Conservation (phyloP, 2,888 invertebrate genomes). For the Drosophila meridionalis region DNA sequence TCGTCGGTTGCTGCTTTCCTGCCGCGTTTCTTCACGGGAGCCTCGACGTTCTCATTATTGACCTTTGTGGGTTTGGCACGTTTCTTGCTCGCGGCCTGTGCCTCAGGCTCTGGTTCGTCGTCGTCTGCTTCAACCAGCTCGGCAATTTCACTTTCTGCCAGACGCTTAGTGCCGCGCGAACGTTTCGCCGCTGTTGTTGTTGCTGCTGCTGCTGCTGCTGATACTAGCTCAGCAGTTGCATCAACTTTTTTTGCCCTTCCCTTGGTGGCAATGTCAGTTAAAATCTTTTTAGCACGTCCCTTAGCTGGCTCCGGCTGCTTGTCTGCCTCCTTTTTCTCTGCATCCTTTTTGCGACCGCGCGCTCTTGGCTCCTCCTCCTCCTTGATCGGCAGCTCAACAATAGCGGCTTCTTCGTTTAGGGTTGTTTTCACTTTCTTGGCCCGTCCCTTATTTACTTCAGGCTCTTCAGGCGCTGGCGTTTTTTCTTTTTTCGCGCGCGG, state of each 20-base stretch:
- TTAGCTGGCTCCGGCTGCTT: slow-evolving; percentile 9
- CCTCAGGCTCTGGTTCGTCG: slow-evolving; percentile 17
- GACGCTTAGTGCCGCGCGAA: slow-evolving; percentile 52
- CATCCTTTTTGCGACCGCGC: slow-evolving; percentile 46
- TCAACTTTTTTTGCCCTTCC: slow-evolving; percentile 28
- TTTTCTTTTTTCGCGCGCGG: slow-evolving; percentile 45
- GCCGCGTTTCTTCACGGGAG: slow-evolving; percentile 42
- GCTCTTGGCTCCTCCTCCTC: slow-evolving; percentile 26
- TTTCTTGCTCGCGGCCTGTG: slow-evolving; percentile 29
- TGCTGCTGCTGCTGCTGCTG: neutral
- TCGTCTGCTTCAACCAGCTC: slow-evolving; percentile 41
- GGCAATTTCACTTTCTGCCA: slow-evolving; percentile 61
- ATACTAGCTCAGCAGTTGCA: neutral
- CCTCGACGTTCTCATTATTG: slow-evolving; percentile 31
- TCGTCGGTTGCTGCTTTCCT: slow-evolving; percentile 46
- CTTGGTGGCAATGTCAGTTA: slow-evolving; percentile 3
- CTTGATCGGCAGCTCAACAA: slow-evolving; percentile 3
- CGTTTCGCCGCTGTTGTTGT: slow-evolving; percentile 33
- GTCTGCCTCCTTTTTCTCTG: slow-evolving; percentile 28
- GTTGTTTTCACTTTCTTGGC: slow-evolving; percentile 40
- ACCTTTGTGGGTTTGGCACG: slow-evolving; percentile 34
- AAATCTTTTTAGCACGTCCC: slow-evolving; percentile 22
- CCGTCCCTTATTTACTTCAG: slow-evolving; percentile 15
- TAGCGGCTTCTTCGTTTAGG: slow-evolving; percentile 5
- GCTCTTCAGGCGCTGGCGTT: slow-evolving; percentile 5